Conservation (phyloP, 2,888 invertebrate species). For the Sphaeridia pumilis region DNA sequence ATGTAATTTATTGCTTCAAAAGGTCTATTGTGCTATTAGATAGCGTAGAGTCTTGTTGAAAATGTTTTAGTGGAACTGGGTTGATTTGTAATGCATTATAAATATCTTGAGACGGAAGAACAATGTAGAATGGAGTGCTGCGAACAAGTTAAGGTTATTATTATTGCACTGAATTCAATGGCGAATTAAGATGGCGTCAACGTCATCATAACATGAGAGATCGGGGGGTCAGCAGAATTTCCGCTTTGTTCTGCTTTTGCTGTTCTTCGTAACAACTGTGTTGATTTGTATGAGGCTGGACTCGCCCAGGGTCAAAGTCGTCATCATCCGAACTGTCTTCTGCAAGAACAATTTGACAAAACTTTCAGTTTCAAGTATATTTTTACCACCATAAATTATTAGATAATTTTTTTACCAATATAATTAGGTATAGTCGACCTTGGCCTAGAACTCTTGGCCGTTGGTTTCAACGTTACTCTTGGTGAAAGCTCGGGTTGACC, state of each 20-base stretch:
- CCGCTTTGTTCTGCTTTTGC: constrained; percentile 14
- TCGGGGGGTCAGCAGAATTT: constrained; percentile 26
- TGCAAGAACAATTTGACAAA: constrained; percentile 3
- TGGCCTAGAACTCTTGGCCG: constrained; percentile 24
- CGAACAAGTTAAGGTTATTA: neutral
- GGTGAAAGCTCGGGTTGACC: constrained; percentile 22
- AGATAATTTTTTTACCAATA: constrained; percentile 19
- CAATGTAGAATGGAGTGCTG: constrained; percentile 2
- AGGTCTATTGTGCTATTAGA: too few relatives aligned
- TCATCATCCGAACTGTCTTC: constrained; percentile 30
- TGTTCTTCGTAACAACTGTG: constrained; percentile 22
- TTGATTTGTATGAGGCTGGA: constrained; percentile 28
- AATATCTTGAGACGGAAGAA: too few relatives aligned
- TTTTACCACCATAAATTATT: neutral
- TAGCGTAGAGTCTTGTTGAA: too few relatives aligned
- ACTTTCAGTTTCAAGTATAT: neutral
- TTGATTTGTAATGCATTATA: too few relatives aligned
- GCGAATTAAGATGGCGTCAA: too few relatives aligned
- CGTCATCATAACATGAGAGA: constrained; percentile 23
- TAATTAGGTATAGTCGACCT: constrained; percentile 34
- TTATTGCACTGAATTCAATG: neutral
- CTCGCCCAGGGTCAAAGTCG: constrained; percentile 24
- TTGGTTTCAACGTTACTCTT: constrained; percentile 26
- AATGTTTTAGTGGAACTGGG: too few relatives aligned
- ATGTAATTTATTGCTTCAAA: too few relatives aligned